Evolutionary conservation across 2,797 vertebrate genomes (phyloP).

Genomic region (Tokudaia tokunoshimensis): DNA sequence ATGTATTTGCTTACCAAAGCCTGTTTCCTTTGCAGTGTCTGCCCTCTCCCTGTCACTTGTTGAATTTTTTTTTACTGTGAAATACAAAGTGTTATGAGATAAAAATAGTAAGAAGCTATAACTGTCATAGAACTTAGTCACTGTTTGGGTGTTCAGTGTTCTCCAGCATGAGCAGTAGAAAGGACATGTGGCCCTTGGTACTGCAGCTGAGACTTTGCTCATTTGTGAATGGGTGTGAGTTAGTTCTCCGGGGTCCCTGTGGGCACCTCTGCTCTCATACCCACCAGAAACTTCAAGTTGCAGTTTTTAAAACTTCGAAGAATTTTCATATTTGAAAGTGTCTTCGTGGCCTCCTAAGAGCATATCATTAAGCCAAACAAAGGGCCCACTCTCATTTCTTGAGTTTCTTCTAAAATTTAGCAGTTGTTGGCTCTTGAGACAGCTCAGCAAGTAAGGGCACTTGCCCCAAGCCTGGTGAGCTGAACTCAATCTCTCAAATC

Average conservation of each 20-base stretch:
- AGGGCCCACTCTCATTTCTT: background rate
- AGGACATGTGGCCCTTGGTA: background rate
- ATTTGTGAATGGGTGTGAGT: background rate
- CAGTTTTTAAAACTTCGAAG: background rate
- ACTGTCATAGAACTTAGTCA: slow-evolving; percentile 39
- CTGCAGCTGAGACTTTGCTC: background rate
- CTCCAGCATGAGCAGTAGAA: background rate
- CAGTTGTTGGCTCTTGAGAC: background rate
- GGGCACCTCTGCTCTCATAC: background rate
- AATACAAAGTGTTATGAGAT: slow-evolving; percentile 47
- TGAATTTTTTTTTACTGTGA: background rate
- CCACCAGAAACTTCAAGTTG: background rate
- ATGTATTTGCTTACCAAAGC: slow-evolving; percentile 44
- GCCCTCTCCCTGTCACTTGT: slow-evolving; percentile 27
- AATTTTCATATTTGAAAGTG: slow-evolving; percentile 52
- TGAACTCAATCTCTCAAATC: too few relatives aligned
- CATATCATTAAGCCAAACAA: background rate
- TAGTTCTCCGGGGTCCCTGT: background rate
- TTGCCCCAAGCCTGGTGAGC: background rate
- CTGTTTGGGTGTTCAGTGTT: slow-evolving; percentile 9
- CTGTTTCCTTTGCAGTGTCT: slow-evolving; percentile 36
- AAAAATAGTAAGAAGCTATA: slow-evolving; percentile 38
- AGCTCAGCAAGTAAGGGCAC: too few relatives aligned
- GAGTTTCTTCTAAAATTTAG: background rate
- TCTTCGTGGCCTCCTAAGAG: background rate